Base-by-base conservation (phyloP, 2,113 vertebrate genomes). In the Eupsittula cactorum region DNA sequence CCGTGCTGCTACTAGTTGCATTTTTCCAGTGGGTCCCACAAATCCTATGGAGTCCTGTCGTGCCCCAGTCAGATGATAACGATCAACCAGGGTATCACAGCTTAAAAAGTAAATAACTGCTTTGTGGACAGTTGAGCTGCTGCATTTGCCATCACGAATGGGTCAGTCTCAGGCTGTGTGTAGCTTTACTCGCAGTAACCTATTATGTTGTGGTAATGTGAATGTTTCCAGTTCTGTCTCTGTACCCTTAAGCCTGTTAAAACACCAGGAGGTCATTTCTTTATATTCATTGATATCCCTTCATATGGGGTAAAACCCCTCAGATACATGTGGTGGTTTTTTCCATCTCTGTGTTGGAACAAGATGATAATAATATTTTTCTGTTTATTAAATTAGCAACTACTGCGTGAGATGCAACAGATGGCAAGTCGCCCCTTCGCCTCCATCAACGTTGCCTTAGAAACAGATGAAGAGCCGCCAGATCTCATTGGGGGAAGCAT, bases 341-440 rank as follows among this genome's bases (percentile, higher is more conserved):
- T 44, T 29, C 29, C 29, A 7, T 79, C 52, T 59, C 27, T 14
- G 7, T 62, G 68, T 88, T 5, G 6, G 81, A 92, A 49, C 79
- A 55, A 67, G 35, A 1, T 25, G 49, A 67, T 98, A 82, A 94
- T 98, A 92, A 88, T 90, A 71, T 46, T 91, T 87, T 86, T 97
- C 83, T 97, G 80, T 97, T 97, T 96, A 33, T 46, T 93, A 71
- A 91, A 44, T 70, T 90, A 99, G 99, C 99, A 99, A 99, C 99
- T 99, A 80, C 98, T 99, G 84, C 99, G 99, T 55, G 99, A 99
- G 98, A 99, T 99, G 99, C 99, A 99, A 92, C 99, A 99, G 98
- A 99, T 99, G 99, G 99, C 99, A 85, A 99, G 99, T 95, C 99
- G 99, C 87, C 99, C 99, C 95, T 99, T 99, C 85, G 99, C 99